These are phyloP conservation scores for Petrolisthes manimaculis DNA, from an alignment of 2,888 invertebrate genomes.

Conservation along the genomic window DNA sequence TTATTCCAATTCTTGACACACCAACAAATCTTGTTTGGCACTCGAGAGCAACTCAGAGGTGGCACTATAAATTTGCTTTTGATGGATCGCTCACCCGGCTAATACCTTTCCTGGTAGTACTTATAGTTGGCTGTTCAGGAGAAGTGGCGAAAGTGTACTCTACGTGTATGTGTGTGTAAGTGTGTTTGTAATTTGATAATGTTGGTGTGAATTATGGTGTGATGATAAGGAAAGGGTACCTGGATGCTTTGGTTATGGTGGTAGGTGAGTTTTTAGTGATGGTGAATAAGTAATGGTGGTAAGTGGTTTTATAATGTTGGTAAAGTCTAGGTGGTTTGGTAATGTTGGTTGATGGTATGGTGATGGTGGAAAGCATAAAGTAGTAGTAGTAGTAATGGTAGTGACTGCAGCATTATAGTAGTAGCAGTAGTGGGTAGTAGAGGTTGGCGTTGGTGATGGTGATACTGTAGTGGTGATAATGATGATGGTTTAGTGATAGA, in stretches of 20 bases:
- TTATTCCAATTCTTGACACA: too few relatives aligned
- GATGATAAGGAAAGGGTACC: too few relatives aligned
- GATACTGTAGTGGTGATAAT: neutral
- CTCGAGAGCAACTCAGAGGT: neutral
- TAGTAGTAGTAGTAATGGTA: neutral
- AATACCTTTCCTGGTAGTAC: neutral
- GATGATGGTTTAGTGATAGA: neutral
- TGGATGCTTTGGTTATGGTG: neutral
- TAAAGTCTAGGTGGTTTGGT: neutral
- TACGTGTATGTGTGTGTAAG: too few relatives aligned
- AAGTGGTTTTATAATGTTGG: too few relatives aligned
- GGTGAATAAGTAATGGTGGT: neutral
- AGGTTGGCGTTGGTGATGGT: neutral
- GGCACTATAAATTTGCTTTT: neutral
- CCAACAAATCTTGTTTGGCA: neutral
- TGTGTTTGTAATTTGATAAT: too few relatives aligned
- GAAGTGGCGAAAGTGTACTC: too few relatives aligned
- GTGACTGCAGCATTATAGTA: neutral
- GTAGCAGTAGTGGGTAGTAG: neutral
- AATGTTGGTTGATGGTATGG: neutral
- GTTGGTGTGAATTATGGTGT: too few relatives aligned
- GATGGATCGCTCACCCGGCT: neutral
- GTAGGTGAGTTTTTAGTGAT: neutral
- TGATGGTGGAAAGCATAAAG: neutral
- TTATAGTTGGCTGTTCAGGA: neutral